Base-by-base conservation (phyloP, 2,888 invertebrate genomes). In the Tetanocera ferruginea region DNA sequence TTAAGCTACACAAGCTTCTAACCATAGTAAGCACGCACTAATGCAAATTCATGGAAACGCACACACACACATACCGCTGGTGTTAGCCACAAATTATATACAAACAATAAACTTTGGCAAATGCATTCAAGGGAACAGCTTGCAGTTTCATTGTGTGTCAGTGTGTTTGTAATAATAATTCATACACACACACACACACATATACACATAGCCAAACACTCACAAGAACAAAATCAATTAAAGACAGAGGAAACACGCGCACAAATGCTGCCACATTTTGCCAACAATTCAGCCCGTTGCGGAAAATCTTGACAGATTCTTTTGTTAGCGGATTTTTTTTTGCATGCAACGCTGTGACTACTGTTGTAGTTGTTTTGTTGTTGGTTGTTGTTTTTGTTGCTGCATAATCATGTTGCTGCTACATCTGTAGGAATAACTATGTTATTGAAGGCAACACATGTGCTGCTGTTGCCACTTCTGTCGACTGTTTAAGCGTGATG, bases 241-340 rank as follows among this genome's bases (percentile, higher is more conserved):
- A 34, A 34, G 64, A 34, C 37, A 66, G 31, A 34, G 17, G 64
- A 66, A 66, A 66, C 31, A 66, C 64, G 64, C 34, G 37, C 60
- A 66, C 64, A 66, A 66, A 31, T 66, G 64, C 34, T 66, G 64
- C 64, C 64, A 66, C 17, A 34, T 66, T 66, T 66, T 66, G 64
- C 64, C 64, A 66, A 66, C 25, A 66, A 34, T 37, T 34, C 34
- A 66, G 31, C 19, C n/a, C 31, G 6, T 9, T 34, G 34, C 31
- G 19, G 34, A 66, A 66, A 34, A 9, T 34, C 64, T 66, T 66
- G 31, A 28, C 31, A 66, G 34, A 66, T 66, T 66, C 19, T 34
- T 34, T 66, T 66, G 25, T 66, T 28, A n/a, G 64, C 64, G 37
- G n/a, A 66, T 34, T 66, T 66, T 66, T 34, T 34, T 28, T 66